Conservation (phyloP, 92 coral and sea anemone species). For the Palythoa heliodiscus region DNA sequence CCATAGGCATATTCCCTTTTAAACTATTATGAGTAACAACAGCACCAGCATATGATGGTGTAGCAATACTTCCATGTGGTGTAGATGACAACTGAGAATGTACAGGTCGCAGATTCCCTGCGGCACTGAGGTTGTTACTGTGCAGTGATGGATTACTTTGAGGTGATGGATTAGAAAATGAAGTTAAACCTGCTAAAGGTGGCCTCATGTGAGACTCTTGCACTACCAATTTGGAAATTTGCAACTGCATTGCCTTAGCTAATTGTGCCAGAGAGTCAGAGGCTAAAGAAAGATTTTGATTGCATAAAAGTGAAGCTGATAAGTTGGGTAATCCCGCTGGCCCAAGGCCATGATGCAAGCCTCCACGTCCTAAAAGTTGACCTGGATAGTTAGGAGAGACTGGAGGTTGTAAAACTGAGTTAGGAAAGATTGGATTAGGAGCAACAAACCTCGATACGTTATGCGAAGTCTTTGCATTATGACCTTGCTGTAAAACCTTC, state of each 20-base stretch:
- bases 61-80: neutral
- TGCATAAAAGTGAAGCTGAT: neutral
- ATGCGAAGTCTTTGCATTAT: neutral
- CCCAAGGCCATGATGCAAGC: neutral
- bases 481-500: constrained; percentile 21
- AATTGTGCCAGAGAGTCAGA: neutral
- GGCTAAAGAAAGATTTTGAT: neutral
- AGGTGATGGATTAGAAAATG: neutral
- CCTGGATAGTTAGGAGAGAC: neutral
- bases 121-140: neutral
- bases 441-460: constrained; percentile 35
- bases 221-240: neutral
- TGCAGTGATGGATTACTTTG: neutral
- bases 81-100: neutral
- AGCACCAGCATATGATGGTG: neutral
- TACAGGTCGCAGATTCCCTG: neutral
- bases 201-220: neutral
- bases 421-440: constrained; percentile 6
- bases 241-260: neutral
- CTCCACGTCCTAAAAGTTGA: neutral
- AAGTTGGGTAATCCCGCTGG: constrained; percentile 6
- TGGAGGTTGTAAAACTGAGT: neutral
- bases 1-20: neutral
- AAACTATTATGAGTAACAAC: neutral
- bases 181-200: neutral